A percentile compares a stretch with the other conserved stretches of the same genome.
These are phyloP conservation scores for Caenorhabditis virilis DNA, from an alignment of 2,888 invertebrate species.

Conservation along the genomic window DNA sequence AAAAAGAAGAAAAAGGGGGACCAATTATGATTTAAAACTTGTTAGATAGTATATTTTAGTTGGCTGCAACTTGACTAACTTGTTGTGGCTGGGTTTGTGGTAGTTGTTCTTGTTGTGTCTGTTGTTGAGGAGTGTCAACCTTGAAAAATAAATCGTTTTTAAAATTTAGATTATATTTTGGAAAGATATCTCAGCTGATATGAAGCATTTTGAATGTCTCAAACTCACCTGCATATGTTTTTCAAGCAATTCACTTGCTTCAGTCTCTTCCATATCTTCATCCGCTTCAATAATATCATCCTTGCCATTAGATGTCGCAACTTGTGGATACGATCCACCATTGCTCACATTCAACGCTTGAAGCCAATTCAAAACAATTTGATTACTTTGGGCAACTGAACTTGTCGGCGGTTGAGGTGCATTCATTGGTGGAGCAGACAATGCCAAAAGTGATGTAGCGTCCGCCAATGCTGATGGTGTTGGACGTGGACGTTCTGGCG, in stretches of 20 bases:
- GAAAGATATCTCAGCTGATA: neutral
- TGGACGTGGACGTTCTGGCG: slow-evolving; percentile 40
- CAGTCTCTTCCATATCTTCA: slow-evolving; percentile 64
- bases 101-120: too few species aligned
- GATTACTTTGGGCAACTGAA: slow-evolving; percentile 64
- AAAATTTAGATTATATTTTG: too few species aligned
- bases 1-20: too few species aligned
- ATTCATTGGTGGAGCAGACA: slow-evolving; percentile 46
- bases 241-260: slow-evolving; percentile 33
- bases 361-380: slow-evolving; percentile 68
- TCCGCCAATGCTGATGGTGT: slow-evolving; percentile 60
- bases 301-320: slow-evolving; percentile 7
- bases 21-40: too few species aligned
- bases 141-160: too few species aligned
- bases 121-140: too few species aligned
- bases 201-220: neutral
- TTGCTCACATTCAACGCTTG: slow-evolving; percentile 55
- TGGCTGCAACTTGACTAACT: slow-evolving; percentile 22
- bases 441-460: slow-evolving; percentile 66
- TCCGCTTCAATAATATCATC: slow-evolving; percentile 53
- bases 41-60: too few species aligned
- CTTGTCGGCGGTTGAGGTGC: slow-evolving; percentile 35
- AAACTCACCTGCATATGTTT: slow-evolving; percentile 7
- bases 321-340: slow-evolving; percentile 10
- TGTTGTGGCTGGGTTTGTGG: slow-evolving; percentile 13